A percentile compares a stretch with the other conserved stretches of the same genome.
These are phyloP conservation scores for Pantherophis alleghaniensis DNA, from an alignment of 2,797 vertebrate genomes.

Conservation along the genomic window DNA sequence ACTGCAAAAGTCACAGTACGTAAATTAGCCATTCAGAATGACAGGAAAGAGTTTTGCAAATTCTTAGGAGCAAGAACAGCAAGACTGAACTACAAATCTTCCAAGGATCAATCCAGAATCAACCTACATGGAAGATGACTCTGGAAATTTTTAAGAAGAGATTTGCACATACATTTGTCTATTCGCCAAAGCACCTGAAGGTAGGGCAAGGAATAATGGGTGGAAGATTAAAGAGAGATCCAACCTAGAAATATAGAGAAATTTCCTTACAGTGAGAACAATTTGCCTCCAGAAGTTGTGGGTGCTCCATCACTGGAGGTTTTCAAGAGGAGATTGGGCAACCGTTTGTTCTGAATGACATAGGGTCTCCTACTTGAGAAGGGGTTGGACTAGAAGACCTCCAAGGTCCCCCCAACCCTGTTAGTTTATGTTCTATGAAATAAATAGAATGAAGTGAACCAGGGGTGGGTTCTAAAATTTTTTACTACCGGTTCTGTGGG, in stretches of 20 bases:
- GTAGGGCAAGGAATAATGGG: not conserved
- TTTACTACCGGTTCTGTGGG: no score
- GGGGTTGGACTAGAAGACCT: not conserved
- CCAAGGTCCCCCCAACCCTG: not conserved
- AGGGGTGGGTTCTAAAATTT: no score
- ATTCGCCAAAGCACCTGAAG: not conserved
- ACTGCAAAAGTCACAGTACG: not conserved
- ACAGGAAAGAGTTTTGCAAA: not conserved
- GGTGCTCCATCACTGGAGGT: not conserved
- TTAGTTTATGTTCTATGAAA: not conserved
- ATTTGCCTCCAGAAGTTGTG: not conserved
- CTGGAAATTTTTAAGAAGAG: not conserved
- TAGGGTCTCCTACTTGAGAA: not conserved
- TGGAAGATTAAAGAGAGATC: not conserved
- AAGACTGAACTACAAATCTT: not conserved
- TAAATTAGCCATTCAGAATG: not conserved
- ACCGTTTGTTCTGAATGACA: not conserved
- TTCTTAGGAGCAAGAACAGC: not conserved
- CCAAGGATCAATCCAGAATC: not conserved
- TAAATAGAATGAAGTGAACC: not conserved
- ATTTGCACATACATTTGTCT: not conserved
- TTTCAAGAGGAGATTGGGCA: not conserved
- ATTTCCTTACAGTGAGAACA: not conserved
- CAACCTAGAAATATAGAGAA: not conserved
- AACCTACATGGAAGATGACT: not conserved